phyloP scores from a whole-genome alignment of 2,888 invertebrate genomes.

The Elegia similella region DNA sequence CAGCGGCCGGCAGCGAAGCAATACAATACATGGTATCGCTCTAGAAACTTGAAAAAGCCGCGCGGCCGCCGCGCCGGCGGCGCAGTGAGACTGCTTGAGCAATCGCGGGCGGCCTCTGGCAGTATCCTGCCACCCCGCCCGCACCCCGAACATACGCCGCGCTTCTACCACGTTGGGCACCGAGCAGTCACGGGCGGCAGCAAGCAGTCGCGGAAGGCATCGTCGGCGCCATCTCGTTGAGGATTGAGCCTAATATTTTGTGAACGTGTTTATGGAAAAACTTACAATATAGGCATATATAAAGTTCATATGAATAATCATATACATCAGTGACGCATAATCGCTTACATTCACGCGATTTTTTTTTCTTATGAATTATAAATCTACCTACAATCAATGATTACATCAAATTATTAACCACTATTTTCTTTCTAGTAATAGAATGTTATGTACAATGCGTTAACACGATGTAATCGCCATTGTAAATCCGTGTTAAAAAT shows the following conservation, averaged over 20 bases:
- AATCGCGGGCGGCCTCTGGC: no score
- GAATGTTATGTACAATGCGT: constrained; percentile 1
- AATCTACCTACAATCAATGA: background rate
- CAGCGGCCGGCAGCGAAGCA: no score
- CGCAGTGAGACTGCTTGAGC: no score
- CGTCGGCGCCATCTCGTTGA: no score
- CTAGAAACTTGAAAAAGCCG: no score
- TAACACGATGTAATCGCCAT: background rate
- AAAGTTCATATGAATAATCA: background rate
- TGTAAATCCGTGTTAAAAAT: background rate
- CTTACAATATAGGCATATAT: background rate
- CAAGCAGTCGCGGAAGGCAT: no score
- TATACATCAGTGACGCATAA: background rate
- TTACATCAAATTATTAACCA: background rate
- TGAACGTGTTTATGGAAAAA: background rate
- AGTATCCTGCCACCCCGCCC: no score
- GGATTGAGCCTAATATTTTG: background rate
- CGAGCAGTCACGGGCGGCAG: no score
- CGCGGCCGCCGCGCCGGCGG: no score
- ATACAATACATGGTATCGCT: no score
- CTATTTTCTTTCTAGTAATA: background rate
- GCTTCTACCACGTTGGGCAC: no score
- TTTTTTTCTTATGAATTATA: background rate
- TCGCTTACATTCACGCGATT: background rate
- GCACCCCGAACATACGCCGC: no score